Conservation (phyloP, 2,797 vertebrate genomes). For the Decapterus maruadsi region DNA sequence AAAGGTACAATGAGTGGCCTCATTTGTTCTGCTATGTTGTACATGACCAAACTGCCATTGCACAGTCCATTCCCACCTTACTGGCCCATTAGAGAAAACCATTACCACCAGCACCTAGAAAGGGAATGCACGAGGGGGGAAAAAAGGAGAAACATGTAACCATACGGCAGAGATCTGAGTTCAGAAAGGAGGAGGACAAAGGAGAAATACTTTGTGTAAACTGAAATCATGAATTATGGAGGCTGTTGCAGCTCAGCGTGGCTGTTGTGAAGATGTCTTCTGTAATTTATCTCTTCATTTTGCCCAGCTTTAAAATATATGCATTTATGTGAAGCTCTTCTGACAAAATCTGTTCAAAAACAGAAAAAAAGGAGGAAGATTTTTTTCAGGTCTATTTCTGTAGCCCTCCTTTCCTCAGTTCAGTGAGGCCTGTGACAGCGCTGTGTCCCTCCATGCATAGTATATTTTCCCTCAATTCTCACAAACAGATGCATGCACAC, state of each 20-base stretch:
- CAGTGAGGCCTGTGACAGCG: slow-evolving; percentile 26
- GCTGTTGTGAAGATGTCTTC: slow-evolving; percentile 17
- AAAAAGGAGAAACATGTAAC: slow-evolving; percentile 46
- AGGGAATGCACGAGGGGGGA: slow-evolving; percentile 25
- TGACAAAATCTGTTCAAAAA: slow-evolving; percentile 17
- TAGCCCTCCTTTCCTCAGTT: slow-evolving; percentile 20
- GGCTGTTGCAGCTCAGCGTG: slow-evolving; percentile 16
- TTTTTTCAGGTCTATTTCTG: slow-evolving; percentile 14
- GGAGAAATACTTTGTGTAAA: slow-evolving; percentile 15
- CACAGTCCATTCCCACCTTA: slow-evolving; percentile 27
- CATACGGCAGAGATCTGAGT: slow-evolving; percentile 31
- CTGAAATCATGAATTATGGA: slow-evolving; percentile 52
- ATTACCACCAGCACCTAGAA: slow-evolving; percentile 56
- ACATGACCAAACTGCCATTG: slow-evolving; percentile 38
- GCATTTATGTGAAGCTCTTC: neutral
- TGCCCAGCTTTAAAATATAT: neutral
- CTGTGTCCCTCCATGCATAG: slow-evolving; percentile 15
- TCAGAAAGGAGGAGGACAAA: slow-evolving; percentile 25
- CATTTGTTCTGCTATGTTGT: slow-evolving; percentile 49
- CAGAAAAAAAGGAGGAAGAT: neutral
- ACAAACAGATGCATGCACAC: slow-evolving; percentile 16
- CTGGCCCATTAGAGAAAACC: slow-evolving; percentile 55
- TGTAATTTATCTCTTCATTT: slow-evolving; percentile 8
- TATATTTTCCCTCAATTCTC: neutral
- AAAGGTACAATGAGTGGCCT: slow-evolving; percentile 41